A percentile compares a stretch with the other conserved stretches of the same genome.
Conservation (phyloP, 1,140 invertebrate species). For the Pantala flavescens region DNA sequence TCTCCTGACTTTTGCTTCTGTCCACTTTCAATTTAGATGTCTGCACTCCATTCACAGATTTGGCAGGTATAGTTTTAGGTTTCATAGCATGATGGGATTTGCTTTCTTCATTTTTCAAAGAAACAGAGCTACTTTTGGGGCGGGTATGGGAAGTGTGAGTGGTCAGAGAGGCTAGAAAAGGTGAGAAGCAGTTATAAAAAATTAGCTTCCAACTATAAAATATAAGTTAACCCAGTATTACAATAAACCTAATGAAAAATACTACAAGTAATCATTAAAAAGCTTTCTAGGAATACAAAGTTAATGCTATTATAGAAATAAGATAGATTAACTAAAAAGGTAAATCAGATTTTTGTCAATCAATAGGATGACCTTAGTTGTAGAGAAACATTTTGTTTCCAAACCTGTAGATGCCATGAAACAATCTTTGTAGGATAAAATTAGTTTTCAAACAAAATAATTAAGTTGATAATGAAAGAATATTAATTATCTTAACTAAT, state of each 20-base stretch:
- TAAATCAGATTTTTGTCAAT: background rate
- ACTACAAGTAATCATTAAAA: background rate
- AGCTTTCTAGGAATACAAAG: background rate
- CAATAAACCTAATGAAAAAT: background rate
- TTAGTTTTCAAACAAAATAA: no score
- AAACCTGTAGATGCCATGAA: no score
- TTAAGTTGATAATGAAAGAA: no score
- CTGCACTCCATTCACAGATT: constrained; percentile 22
- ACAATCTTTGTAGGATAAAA: no score
- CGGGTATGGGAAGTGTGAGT: constrained; percentile 37
- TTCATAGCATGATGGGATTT: constrained; percentile 23
- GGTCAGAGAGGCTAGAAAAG: constrained; percentile 40
- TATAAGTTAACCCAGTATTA: background rate
- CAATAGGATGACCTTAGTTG: background rate
- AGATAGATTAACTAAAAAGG: background rate
- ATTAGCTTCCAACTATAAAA: constrained; percentile 18
- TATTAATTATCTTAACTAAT: no score
- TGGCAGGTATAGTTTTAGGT: constrained; percentile 22
- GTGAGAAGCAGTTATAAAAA: constrained; percentile 23
- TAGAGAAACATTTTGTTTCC: no score
- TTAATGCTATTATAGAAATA: background rate
- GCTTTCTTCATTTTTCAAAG: constrained; percentile 23
- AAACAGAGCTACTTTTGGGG: constrained; percentile 39
- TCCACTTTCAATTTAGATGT: constrained; percentile 13
- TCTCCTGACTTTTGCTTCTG: constrained; percentile 19